A percentile compares a stretch with the other conserved stretches of the same genome.
These are phyloP conservation scores for Falco concolor DNA, from an alignment of 2,797 vertebrate genomes.

Conservation along the genomic window DNA sequence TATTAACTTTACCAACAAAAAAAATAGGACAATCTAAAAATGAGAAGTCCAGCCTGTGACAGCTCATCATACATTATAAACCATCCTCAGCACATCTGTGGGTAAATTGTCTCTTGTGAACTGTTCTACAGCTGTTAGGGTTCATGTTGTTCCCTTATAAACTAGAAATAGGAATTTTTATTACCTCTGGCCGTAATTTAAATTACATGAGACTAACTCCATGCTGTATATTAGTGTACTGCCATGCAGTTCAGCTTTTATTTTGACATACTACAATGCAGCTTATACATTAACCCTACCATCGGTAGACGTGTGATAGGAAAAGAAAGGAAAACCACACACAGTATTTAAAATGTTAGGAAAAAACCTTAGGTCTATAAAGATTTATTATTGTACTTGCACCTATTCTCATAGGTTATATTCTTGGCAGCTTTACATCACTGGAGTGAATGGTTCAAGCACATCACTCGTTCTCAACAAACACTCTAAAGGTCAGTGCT, in stretches of 20 bases:
- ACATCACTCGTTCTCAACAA: not conserved
- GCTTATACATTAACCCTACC: not conserved
- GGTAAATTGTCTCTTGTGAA: constrained; percentile 40
- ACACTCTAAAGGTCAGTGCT: constrained; percentile 61
- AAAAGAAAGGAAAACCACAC: constrained; percentile 15
- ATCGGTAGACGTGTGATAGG: not conserved
- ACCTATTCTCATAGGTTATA: constrained; percentile 51
- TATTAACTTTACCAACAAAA: not conserved
- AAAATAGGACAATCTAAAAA: not conserved
- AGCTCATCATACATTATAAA: constrained; percentile 42
- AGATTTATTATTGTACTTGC: constrained; percentile 43
- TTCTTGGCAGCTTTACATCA: constrained; percentile 57
- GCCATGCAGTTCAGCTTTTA: not conserved
- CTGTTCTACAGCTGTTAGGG: constrained; percentile 50
- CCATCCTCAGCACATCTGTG: not conserved
- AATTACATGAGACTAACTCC: constrained; percentile 24
- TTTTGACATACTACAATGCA: not conserved
- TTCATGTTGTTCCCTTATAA: constrained; percentile 34
- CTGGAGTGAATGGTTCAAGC: constrained; percentile 26
- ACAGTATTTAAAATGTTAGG: constrained; percentile 20
- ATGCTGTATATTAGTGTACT: not conserved
- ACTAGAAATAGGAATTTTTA: constrained; percentile 55
- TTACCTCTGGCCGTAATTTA: constrained; percentile 48
- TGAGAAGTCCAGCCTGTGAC: not conserved
- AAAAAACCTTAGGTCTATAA: constrained; percentile 36